Evolutionary conservation across 2,797 vertebrate genomes (phyloP).

Genomic region (Phaenicophaeus curvirostris): DNA sequence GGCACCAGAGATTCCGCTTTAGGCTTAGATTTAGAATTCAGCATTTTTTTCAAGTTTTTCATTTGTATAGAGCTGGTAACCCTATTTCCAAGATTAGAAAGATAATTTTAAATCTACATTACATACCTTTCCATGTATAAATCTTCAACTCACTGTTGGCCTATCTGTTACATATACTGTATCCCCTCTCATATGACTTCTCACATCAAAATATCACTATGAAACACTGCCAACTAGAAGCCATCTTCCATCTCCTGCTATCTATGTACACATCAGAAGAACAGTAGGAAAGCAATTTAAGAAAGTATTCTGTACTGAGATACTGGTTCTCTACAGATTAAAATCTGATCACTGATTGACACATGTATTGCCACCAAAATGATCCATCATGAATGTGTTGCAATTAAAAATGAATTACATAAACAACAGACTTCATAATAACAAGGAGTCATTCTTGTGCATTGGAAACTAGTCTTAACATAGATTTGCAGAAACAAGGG

Average conservation of each 20-base stretch:
- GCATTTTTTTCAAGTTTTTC: background rate
- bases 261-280: background rate
- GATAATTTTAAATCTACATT: background rate
- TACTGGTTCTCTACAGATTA: background rate
- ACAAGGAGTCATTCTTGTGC: background rate
- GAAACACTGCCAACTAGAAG: background rate
- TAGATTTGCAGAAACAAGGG: background rate
- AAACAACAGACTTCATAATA: background rate
- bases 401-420: background rate
- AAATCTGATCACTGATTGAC: background rate
- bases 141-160: background rate
- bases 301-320: background rate
- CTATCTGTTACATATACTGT: background rate
- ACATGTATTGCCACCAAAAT: background rate
- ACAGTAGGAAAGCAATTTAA: background rate
- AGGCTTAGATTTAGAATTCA: background rate
- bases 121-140: background rate
- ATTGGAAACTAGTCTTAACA: background rate
- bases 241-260: background rate
- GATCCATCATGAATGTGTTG: background rate
- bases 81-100: background rate
- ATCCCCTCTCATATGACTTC: background rate
- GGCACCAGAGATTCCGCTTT: background rate
- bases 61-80: background rate
- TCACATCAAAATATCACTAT: background rate